phyloP scores from a whole-genome alignment of 2,888 invertebrate genomes.

The Octodonta nipae region DNA sequence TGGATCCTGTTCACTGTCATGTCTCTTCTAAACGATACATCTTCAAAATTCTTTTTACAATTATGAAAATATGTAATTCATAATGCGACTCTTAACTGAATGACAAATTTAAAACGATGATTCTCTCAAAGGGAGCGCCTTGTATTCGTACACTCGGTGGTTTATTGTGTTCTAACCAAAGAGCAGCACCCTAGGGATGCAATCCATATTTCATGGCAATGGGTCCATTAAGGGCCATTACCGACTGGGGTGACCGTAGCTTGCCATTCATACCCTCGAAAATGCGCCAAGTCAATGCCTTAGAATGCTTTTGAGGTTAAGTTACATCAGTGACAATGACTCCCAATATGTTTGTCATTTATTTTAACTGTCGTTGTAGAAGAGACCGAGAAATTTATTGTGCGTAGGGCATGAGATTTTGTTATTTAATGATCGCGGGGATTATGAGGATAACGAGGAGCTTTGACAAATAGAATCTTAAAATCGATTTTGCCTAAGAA shows the following conservation, averaged over 20 bases:
- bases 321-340: slow-evolving; percentile 29
- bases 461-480: too few species aligned
- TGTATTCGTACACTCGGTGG: too few species aligned
- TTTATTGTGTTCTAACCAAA: slow-evolving; percentile 1
- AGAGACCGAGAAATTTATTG: not conserved
- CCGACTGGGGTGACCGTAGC: slow-evolving; percentile 25
- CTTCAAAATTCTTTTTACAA: too few species aligned
- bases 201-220: slow-evolving; percentile 33
- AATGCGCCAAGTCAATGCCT: slow-evolving; percentile 23
- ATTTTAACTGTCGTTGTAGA: slow-evolving; percentile 22
- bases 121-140: too few species aligned
- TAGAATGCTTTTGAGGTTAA: slow-evolving; percentile 29
- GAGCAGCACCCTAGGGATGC: slow-evolving; percentile 6
- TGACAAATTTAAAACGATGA: too few species aligned
- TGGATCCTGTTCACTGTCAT: too few species aligned
- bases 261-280: slow-evolving; percentile 19
- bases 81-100: too few species aligned
- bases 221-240: slow-evolving; percentile 33
- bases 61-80: too few species aligned
- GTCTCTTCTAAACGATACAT: too few species aligned
- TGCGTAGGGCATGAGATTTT: slow-evolving; percentile 1
- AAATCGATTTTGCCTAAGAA: too few species aligned
- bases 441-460: too few species aligned
- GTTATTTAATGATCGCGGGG: too few species aligned
- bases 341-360: slow-evolving; percentile 31